A percentile compares a stretch with the other conserved stretches of the same genome.
phyloP scores from a whole-genome alignment of 2,888 invertebrate genomes.

The Steromphala cineraria region DNA sequence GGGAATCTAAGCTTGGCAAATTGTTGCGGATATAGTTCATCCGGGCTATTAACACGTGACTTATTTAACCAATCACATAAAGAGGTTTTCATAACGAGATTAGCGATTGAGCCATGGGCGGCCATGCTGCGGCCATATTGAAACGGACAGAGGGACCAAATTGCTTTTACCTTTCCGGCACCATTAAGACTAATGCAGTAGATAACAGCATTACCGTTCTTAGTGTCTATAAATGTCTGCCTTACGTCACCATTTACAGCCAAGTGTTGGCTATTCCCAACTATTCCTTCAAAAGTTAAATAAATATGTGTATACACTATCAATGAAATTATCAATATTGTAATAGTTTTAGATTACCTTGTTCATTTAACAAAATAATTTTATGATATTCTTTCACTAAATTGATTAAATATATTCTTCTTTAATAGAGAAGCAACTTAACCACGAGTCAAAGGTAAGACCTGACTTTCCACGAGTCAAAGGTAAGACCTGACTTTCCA shows the following conservation, averaged over 20 bases:
- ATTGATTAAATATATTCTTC: no score
- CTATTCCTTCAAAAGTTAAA: no score
- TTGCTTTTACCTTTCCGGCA: neutral
- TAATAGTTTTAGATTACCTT: no score
- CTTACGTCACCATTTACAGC: neutral
- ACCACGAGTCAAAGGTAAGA: no score
- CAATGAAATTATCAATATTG: no score
- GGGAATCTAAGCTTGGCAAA: neutral
- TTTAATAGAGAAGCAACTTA: no score
- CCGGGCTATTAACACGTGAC: conserved; percentile 3
- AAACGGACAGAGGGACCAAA: neutral
- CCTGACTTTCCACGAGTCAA: no score
- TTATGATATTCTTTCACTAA: no score
- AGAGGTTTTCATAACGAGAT: conserved; percentile 11
- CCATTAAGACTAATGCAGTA: conserved; percentile 1
- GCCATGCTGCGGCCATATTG: neutral
- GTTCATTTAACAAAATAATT: no score
- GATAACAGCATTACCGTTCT: neutral
- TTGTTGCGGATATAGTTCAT: neutral
- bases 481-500: no score
- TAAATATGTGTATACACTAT: no score
- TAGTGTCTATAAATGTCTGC: neutral
- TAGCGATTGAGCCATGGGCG: neutral
- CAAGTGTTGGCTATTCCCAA: no score
- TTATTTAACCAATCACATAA: conserved; percentile 7